phyloP scores from a whole-genome alignment of 2,113 vertebrate species.

The Agapornis roseicollis region DNA sequence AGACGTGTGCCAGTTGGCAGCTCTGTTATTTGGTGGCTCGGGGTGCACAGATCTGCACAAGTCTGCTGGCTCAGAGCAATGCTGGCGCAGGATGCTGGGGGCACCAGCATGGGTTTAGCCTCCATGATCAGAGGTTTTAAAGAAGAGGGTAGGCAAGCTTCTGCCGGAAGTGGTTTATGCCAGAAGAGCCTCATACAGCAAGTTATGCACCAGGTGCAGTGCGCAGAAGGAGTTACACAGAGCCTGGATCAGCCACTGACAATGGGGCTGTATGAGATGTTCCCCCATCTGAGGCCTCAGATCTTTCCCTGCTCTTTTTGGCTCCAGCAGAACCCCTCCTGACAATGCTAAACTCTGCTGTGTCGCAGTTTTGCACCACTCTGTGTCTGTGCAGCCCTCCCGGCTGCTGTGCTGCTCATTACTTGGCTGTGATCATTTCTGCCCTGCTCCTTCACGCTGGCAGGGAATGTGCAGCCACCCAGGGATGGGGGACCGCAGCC shows the following conservation, averaged over 20 bases:
- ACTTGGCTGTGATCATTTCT: not conserved
- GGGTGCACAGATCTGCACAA: not conserved
- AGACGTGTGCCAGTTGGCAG: not conserved
- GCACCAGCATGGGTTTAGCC: not conserved
- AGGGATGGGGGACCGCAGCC: not conserved
- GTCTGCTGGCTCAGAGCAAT: not conserved
- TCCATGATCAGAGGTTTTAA: not conserved
- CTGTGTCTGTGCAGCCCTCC: not conserved
- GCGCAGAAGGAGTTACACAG: not conserved
- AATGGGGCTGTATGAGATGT: not conserved
- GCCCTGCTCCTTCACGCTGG: not conserved
- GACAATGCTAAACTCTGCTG: not conserved
- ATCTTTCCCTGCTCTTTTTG: not conserved
- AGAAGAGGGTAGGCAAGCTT: not conserved
- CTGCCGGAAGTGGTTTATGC: not conserved
- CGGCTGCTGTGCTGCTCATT: not conserved
- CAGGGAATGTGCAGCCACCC: not conserved
- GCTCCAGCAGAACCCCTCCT: not conserved
- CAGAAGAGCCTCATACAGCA: not conserved
- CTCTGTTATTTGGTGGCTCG: accelerated
- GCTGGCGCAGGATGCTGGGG: not conserved
- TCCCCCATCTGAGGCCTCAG: not conserved
- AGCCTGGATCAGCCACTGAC: not conserved
- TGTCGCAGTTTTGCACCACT: not conserved
- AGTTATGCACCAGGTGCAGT: accelerated